Base-by-base conservation (phyloP, 2,888 invertebrate species). In the Mellilla xanthometata region DNA sequence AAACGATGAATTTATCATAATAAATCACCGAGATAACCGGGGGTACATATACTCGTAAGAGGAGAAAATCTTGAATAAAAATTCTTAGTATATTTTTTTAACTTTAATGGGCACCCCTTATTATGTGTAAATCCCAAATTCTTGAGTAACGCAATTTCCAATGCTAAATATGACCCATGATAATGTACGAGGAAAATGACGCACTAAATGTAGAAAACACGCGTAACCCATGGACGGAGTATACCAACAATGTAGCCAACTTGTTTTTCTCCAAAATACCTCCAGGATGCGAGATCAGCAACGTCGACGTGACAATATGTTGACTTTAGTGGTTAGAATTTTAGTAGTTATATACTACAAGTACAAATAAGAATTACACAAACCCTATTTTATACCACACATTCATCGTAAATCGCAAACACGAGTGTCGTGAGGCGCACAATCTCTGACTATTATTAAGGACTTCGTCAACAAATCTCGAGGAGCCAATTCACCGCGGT, bases 381-480 rank as follows among this genome's bases (percentile, higher is more conserved):
- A 49, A 36, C 35, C 36, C 51, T 42, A 51, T 49, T 41, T 46
- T 47, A 36, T 46, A 49, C 47, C n/a, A 44, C 39, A 48, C 45
- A 54, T 36, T 44, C 47, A 44, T 55, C 53, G 52, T 58, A 53
- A 55, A 58, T 58, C 48, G 54, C 52, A 45, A 41, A 51, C 49
- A 31, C 40, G 52, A 52, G 53, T 55, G 53, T 54, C 55, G 56
- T 55, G 58, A 55, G 54, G 52, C 49, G 43, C 58, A 57, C 54
- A 56, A 47, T 53, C 45, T 58, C 63, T 43, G 55, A 51, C 59
- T 54, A 58, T 62, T 64, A 66, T 60, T 65, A 65, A 61, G 56
- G 61, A 69, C 68, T 72, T 72, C 79, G 76, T 83, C 81, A 82
- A 80, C 82, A 78, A 79, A 84, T 81, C 78, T 75, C 72, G 68